Evolutionary conservation across 2,888 invertebrate species (phyloP), one percentile per base, ranked within the genome.

Genomic region (Agrotis clavis): DNA sequence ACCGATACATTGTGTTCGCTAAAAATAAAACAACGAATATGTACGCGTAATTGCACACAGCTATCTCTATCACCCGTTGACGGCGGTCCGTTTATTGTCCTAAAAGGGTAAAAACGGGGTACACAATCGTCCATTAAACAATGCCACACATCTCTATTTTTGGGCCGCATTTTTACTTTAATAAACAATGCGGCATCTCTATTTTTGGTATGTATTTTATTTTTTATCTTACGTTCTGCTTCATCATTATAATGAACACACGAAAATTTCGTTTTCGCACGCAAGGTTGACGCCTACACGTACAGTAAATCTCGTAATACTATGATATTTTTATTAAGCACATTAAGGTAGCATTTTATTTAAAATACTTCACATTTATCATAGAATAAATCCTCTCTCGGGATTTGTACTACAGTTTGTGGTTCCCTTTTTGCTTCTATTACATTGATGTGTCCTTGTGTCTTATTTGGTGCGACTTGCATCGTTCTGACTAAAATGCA

Each of bases 261-360:
- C 67, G 54, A 47, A 71, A 86, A 71, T 81, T 41, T 65, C 30
- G 54, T 81, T 74, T 84, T 79, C 65, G 67, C 86, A 84, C 83
- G 83, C 77, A 77, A 86, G 83, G 80, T 78, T 82, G 48, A 71
- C 76, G 74, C 77, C 80, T 66, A 81, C 86, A 64, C 74, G 16
- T 60, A 67, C 35, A 66, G 81, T 56, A 60, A 71, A 75, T 71
- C 71, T 77, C 53, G 45, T 53, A 84, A 65, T 70, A 62, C 47
- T 41, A 54, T 76, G 59, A 67, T 69, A 67, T 67, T 79, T 82
- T 57, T 80, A 69, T 61, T 45, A 56, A 18, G 6, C 13, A 25
- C 21, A 71, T 72, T 71, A 56, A 45, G 62, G 61, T 50, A 60
- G 51, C 30, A 16, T 61, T 56, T 19, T 21, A 30, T 68, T 77